Evolutionary conservation across 2,113 vertebrate genomes (phyloP), one percentile per base, ranked within the genome.

Genomic region (Morphnarchus princeps): DNA sequence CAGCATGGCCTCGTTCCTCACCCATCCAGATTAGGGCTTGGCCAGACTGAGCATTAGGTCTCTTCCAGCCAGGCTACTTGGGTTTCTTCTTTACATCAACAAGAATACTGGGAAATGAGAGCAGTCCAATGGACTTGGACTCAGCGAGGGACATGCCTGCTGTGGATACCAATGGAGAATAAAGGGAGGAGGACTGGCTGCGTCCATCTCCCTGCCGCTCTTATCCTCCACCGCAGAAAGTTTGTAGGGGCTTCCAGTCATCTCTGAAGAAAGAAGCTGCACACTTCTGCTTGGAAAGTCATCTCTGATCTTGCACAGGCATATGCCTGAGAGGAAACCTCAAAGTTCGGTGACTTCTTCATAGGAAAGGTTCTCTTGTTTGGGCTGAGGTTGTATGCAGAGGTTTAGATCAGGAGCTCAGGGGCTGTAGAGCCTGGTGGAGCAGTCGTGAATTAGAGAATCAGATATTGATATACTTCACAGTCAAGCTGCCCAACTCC

Each of bases 1-100:
- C 61, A 47, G 40, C 8, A 1, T 1, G 9, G 3, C 16, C 34
- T 50, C 0, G 0, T 36, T 78, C 49, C 32, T 74, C 4, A 1
- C 26, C 9, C 22, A 7, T 24, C 57, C 32, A 36, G 16, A 9
- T 32, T 2, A 22, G 59, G 21, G 19, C 49, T 81, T 65, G 52
- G 10, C 42, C 24, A 73, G 18, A 4, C 13, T 43, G 34, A 26
- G 6, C 16, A 13, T 52, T 38, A 26, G 16, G 3, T 38, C 34
- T 13, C 45, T 87, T 73, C 29, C 49, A 66, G 69, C 13, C 36
- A 70, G 28, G 28, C 3, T 18, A 0, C 25, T 31, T 31, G 9
- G 8, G 7, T 67, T 18, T 66, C 34, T 45, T 28, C 18, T 22
- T 21, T 29, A 34, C 15, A 6, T 43, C 18, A 38, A 11, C 18